A percentile compares a stretch with the other conserved stretches of the same genome.
Conservation (phyloP, 64 coral and sea anemone genomes). For the Dendronephthya gigantea region DNA sequence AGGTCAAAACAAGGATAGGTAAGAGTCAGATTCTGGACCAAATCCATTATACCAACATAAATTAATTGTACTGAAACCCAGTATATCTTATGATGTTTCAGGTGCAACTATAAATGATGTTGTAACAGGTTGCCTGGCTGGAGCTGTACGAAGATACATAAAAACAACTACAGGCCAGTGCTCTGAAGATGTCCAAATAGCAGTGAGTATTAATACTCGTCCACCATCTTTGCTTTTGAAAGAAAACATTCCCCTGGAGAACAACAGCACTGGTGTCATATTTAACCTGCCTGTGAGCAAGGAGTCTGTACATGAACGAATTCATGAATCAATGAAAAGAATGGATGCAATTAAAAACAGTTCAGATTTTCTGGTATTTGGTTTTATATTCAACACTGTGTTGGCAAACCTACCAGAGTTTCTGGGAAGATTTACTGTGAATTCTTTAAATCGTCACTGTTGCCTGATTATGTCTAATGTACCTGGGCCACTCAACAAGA, state of each 20-base stretch:
- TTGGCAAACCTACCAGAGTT: slow-evolving; percentile 66
- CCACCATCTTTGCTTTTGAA: slow-evolving; percentile 37
- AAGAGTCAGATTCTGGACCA: background rate
- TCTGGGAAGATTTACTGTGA: slow-evolving; percentile 56
- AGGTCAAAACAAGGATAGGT: slow-evolving; percentile 68
- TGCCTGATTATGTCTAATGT: slow-evolving; percentile 76
- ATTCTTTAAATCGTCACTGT: slow-evolving; percentile 60
- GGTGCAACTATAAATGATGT: slow-evolving; percentile 80
- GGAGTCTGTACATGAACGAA: slow-evolving; percentile 33
- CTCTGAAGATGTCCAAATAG: slow-evolving; percentile 68
- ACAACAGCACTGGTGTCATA: slow-evolving; percentile 58
- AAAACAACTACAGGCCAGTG: slow-evolving; percentile 39
- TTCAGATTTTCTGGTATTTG: slow-evolving; percentile 66
- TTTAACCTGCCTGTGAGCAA: slow-evolving; percentile 50
- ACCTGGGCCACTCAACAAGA: slow-evolving; percentile 51
- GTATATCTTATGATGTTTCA: background rate
- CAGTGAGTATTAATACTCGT: slow-evolving; percentile 65
- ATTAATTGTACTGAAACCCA: background rate
- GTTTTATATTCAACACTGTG: slow-evolving; percentile 46
- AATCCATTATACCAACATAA: too few relatives aligned
- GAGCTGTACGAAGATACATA: slow-evolving; percentile 55
- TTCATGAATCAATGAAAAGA: slow-evolving; percentile 54
- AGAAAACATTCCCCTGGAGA: slow-evolving; percentile 71
- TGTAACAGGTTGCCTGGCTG: slow-evolving; percentile 62
- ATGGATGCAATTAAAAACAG: slow-evolving; percentile 74